Evolutionary conservation across 2,113 vertebrate species (phyloP).

Genomic region (Guaruba guarouba): DNA sequence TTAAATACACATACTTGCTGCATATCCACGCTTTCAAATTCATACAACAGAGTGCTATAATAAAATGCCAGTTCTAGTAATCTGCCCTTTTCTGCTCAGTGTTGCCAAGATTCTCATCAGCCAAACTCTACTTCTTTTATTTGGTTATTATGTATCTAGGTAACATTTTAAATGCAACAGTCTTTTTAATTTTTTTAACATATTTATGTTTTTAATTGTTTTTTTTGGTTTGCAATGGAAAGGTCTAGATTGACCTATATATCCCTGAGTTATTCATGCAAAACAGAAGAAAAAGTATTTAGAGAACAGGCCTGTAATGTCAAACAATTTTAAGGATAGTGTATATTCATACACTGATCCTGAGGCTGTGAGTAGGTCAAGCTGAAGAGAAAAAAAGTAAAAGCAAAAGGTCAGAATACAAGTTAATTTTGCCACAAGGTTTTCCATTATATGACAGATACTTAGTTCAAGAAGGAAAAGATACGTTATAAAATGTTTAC

Average conservation of each 20-base stretch:
- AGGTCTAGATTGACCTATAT: neutral
- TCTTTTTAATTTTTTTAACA: neutral
- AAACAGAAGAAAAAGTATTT: neutral
- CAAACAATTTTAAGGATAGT: neutral
- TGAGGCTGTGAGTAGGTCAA: neutral
- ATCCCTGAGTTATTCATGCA: neutral
- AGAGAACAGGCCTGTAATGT: neutral
- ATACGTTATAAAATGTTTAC: neutral
- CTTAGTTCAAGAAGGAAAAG: neutral
- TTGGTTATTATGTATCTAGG: neutral
- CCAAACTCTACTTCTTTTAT: neutral
- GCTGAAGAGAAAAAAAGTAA: constrained; percentile 5
- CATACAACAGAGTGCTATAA: neutral
- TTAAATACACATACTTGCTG: neutral
- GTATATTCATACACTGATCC: neutral
- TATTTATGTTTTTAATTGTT: neutral
- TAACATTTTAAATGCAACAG: neutral
- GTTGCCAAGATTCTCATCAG: neutral
- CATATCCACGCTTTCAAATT: neutral
- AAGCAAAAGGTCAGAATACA: neutral
- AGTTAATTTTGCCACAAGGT: neutral
- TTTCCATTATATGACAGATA: neutral
- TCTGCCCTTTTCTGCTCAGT: neutral
- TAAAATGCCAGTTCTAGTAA: neutral
- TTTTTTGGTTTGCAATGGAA: neutral